Evolutionary conservation across 2,797 vertebrate genomes (phyloP), one percentile per base, ranked within the genome.

Genomic region (Aratinga solstitialis): DNA sequence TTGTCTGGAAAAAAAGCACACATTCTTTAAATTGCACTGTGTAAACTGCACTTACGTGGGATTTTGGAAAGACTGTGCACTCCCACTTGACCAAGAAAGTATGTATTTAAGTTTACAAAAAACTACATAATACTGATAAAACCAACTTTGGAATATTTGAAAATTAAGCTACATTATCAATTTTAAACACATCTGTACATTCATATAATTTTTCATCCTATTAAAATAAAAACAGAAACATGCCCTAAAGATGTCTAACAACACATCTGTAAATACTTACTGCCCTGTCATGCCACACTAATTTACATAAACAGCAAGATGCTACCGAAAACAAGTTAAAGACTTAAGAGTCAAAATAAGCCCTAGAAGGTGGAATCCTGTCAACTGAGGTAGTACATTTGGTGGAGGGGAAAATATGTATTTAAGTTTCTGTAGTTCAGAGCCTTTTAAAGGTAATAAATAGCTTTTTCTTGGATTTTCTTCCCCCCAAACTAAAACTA

Each of bases 341-440:
- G 97, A 98, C 96, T 77, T 93, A 7, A 7, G 87, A 96, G 91
- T 94, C 75, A 89, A 94, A 97, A 97, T 94, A 96, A 96, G 94
- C 95, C 97, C 95, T 93, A 96, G 86, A 96, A 94, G 95, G 83
- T 97, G 92, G 95, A 97, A 97, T 98, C 97, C 96, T 97, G 94
- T 97, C 96, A 98, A 97, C 96, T 98, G 98, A 98, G 98, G 98
- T 98, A 98, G 98, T 97, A 97, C 85, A 96, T 95, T 94, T 89
- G 90, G 81, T 84, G 66, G 59, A 93, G 61, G 53, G 87, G 90
- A 17, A 59, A 79, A 71, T 26, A 77, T 3, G 51, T 54, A 71
- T 90, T 91, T 51, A 86, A 48, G 53, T 93, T 92, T 77, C 76
- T 95, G 89, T 50, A 91, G 38, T 82, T 83, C 85, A 86, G 95